Evolutionary conservation across 2,888 invertebrate genomes (phyloP).

Genomic region (Pseudoips prasinana): DNA sequence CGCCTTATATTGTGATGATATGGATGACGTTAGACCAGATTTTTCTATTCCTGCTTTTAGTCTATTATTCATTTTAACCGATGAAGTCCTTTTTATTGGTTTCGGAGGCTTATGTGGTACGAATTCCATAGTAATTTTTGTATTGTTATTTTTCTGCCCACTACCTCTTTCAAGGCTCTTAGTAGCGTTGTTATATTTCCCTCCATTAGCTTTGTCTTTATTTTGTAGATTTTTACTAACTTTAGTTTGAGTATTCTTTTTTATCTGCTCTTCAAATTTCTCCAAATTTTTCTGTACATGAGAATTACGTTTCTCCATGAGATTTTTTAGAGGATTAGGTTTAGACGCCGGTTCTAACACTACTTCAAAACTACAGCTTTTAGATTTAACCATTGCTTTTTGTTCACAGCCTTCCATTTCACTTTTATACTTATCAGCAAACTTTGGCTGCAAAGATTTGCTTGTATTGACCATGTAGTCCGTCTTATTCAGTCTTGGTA

Average conservation of each 20-base stretch:
- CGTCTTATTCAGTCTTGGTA: slow-evolving; percentile 80
- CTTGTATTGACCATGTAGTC: slow-evolving; percentile 78
- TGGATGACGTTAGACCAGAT: slow-evolving; percentile 65
- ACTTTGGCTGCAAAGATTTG: slow-evolving; percentile 71
- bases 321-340: slow-evolving; percentile 70
- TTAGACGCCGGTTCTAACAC: slow-evolving; percentile 76
- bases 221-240: slow-evolving; percentile 65
- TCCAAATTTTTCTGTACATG: slow-evolving; percentile 82
- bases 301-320: slow-evolving; percentile 73
- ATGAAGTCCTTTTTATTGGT: slow-evolving; percentile 85
- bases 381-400: slow-evolving; percentile 71
- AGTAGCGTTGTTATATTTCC: slow-evolving; percentile 67
- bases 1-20: slow-evolving; percentile 75
- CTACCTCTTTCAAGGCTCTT: slow-evolving; percentile 76
- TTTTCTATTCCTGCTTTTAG: slow-evolving; percentile 71
- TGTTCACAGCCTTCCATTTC: slow-evolving; percentile 72
- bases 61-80: slow-evolving; percentile 81
- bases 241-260: slow-evolving; percentile 66
- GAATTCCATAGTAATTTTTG: slow-evolving; percentile 77
- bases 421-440: slow-evolving; percentile 67
- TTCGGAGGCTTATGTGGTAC: slow-evolving; percentile 89
- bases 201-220: slow-evolving; percentile 68
- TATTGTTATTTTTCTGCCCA: slow-evolving; percentile 66
- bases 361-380: slow-evolving; percentile 78
- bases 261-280: slow-evolving; percentile 82